These are phyloP conservation scores for Catharus ustulatus DNA, from an alignment of 2,797 vertebrate species.

Conservation along the genomic window DNA sequence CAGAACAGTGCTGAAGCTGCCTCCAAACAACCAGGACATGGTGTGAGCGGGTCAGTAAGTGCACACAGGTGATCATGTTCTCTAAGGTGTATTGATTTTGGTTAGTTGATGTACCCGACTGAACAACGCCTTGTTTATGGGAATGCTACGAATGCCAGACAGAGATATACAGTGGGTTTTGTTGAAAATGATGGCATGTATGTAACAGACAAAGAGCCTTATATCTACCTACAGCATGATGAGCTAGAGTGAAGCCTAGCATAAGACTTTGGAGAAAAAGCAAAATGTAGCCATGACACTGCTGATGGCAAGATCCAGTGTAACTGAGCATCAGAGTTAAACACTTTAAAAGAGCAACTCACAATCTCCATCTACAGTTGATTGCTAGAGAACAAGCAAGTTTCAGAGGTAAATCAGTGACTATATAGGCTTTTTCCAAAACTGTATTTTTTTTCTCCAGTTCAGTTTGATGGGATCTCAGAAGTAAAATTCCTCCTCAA, in stretches of 20 bases:
- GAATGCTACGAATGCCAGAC: background rate
- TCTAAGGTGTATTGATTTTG: background rate
- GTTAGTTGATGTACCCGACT: background rate
- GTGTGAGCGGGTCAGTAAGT: background rate
- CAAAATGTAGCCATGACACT: background rate
- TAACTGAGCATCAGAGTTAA: background rate
- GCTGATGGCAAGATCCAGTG: background rate
- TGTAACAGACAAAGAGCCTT: background rate
- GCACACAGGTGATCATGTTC: background rate
- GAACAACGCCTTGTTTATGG: background rate
- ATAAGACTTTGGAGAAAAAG: background rate
- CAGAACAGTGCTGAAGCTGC: background rate
- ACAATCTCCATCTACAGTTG: background rate
- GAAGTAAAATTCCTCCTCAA: background rate
- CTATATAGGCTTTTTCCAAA: background rate
- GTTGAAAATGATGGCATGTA: background rate
- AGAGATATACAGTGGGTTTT: background rate
- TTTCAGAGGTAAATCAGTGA: background rate
- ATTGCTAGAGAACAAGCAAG: background rate
- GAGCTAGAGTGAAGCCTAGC: background rate
- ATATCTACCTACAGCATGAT: background rate
- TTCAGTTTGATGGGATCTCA: background rate
- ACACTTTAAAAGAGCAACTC: background rate
- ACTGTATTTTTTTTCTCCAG: background rate
- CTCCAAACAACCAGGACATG: background rate